phyloP scores from a whole-genome alignment of 2,888 invertebrate genomes.

The Pilophorus perplexus region DNA sequence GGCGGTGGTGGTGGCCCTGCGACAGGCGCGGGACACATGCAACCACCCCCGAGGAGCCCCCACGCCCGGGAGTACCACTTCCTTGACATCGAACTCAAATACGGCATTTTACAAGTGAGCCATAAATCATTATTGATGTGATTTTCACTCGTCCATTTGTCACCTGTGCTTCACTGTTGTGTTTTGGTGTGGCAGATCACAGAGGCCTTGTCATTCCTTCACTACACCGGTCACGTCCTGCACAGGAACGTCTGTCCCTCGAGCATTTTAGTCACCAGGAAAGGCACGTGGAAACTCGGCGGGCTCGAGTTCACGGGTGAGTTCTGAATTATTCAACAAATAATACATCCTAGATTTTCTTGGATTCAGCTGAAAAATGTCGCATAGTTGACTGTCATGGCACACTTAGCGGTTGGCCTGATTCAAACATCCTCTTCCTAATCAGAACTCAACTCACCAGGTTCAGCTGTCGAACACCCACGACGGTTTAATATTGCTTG shows the following conservation, averaged over 20 bases:
- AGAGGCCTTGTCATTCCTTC: constrained; percentile 89
- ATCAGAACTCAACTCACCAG: no score
- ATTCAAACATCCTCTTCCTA: no score
- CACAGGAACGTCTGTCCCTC: constrained; percentile 94
- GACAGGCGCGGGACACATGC: constrained; percentile 54
- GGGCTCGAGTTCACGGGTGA: constrained; percentile 90
- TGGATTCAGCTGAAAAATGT: no score
- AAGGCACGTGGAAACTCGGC: constrained; percentile 93
- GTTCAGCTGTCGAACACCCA: no score
- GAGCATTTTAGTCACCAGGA: constrained; percentile 85
- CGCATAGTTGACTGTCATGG: no score
- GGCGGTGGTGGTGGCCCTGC: constrained; percentile 54
- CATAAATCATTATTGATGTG: no score
- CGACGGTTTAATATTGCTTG: no score
- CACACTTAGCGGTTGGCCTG: no score
- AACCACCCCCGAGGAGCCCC: constrained; percentile 57
- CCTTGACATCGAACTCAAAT: constrained; percentile 88
- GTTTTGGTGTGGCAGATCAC: constrained; percentile 79
- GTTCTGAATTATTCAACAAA: no score
- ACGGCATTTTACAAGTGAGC: constrained; percentile 84
- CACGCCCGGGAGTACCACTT: constrained; percentile 80
- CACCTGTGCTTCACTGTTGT: no score
- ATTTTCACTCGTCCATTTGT: no score
- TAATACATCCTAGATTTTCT: no score
- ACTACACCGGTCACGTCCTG: constrained; percentile 80